A percentile compares a stretch with the other conserved stretches of the same genome.
phyloP scores from a whole-genome alignment of 2,113 vertebrate species.

The Oenanthe melanoleuca region DNA sequence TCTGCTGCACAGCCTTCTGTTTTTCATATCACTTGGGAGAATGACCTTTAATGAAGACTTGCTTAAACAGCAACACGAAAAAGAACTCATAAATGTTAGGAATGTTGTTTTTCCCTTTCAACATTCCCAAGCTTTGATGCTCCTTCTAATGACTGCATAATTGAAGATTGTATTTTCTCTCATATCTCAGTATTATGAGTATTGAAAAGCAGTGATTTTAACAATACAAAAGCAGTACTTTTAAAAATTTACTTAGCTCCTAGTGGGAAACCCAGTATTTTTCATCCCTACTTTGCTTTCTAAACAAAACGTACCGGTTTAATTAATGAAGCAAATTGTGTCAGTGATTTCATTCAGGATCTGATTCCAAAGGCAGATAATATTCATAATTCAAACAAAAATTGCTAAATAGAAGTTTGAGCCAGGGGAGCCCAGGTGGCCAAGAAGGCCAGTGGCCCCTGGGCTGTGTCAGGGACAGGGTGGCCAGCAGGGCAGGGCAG shows the following conservation, averaged over 20 bases:
- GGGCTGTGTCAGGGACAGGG: accelerated
- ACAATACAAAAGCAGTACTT: not conserved
- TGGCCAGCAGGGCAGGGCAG: not conserved
- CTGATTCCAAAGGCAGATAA: not conserved
- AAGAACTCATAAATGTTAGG: not conserved
- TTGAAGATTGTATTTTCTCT: not conserved
- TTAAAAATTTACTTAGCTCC: not conserved
- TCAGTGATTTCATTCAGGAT: not conserved
- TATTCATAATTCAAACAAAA: not conserved
- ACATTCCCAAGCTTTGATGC: not conserved
- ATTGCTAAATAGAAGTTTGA: not conserved
- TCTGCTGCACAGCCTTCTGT: not conserved
- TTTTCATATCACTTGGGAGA: not conserved
- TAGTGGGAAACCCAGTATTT: not conserved
- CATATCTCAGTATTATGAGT: not conserved
- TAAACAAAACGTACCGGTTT: not conserved
- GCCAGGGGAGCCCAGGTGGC: not conserved
- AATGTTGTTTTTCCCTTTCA: not conserved
- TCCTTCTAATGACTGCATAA: not conserved
- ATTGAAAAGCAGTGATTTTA: not conserved
- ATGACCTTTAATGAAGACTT: not conserved
- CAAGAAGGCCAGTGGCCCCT: not conserved
- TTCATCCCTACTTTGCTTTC: not conserved
- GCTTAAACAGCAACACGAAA: not conserved
- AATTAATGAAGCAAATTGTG: not conserved